Conservation (phyloP, 2,797 vertebrate genomes). For the Florisuga fusca region DNA sequence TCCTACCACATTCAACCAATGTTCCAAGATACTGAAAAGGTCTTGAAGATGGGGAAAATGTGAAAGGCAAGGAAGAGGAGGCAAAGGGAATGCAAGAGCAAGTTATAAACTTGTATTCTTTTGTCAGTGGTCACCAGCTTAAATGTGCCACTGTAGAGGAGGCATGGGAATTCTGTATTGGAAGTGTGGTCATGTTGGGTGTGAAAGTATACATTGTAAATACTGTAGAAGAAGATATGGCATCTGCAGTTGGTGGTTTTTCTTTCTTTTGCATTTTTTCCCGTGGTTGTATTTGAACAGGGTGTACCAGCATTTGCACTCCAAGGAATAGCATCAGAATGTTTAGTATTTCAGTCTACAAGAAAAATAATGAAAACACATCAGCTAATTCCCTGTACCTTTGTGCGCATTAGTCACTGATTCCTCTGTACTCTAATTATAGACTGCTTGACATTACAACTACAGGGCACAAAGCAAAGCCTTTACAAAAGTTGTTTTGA, state of each 20-base stretch:
- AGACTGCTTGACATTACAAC: not conserved
- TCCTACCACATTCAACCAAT: not conserved
- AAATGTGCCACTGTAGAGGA: not conserved
- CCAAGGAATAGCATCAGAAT: not conserved
- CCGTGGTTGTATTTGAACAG: conserved; percentile 18
- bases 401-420: not conserved
- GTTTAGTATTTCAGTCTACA: not conserved
- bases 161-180: not conserved
- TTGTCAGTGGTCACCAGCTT: not conserved
- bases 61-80: not conserved
- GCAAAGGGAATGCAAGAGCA: not conserved
- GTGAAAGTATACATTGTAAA: not conserved
- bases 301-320: conserved; percentile 34
- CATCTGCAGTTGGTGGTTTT: not conserved
- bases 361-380: conserved; percentile 38
- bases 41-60: not conserved
- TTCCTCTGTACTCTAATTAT: not conserved
- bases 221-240: not conserved
- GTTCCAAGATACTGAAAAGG: not conserved
- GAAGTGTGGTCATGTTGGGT: not conserved
- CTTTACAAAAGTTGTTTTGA: not conserved
- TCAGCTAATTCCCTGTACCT: not conserved
- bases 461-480: not conserved
- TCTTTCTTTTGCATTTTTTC: conserved; percentile 30
- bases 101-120: not conserved